Conservation (phyloP, 2,888 invertebrate species). For the Empis livida region DNA sequence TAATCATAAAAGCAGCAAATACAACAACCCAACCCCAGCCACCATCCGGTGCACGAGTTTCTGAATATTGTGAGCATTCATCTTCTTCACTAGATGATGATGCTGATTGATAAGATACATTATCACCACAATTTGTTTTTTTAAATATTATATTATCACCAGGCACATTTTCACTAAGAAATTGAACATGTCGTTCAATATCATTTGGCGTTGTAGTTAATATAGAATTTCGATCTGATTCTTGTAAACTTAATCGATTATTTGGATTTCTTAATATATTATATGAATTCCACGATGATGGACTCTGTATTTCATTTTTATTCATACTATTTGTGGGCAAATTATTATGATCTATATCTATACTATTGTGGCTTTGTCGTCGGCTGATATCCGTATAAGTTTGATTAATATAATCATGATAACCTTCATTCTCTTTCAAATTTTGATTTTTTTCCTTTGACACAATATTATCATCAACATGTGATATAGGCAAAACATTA, state of each 20-base stretch:
- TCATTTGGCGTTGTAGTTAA: conserved; percentile 1
- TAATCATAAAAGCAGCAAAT: conserved; percentile 76
- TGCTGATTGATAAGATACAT: conserved; percentile 26
- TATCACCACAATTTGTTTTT: neutral
- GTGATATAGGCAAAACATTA: too few species aligned
- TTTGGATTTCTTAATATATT: conserved; percentile 7
- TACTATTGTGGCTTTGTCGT: conserved; percentile 3
- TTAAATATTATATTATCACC: neutral
- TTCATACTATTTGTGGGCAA: conserved; percentile 2
- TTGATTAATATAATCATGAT: conserved; percentile 15
- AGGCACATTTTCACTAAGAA: conserved; percentile 18
- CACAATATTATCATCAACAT: too few species aligned
- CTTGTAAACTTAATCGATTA: neutral
- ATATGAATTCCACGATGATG: neutral
- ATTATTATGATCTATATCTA: conserved; percentile 8
- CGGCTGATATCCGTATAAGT: conserved; percentile 9
- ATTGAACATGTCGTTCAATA: conserved; percentile 43
- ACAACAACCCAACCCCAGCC: conserved; percentile 93
- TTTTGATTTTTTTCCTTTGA: neutral
- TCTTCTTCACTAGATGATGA: conserved; percentile 41
- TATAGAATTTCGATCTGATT: neutral
- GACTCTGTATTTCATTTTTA: neutral
- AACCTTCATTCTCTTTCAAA: conserved; percentile 5
- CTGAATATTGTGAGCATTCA: conserved; percentile 49
- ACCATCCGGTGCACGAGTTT: conserved; percentile 68